phyloP scores from a whole-genome alignment of 2,888 invertebrate species.

The Diplazon laetatorius region DNA sequence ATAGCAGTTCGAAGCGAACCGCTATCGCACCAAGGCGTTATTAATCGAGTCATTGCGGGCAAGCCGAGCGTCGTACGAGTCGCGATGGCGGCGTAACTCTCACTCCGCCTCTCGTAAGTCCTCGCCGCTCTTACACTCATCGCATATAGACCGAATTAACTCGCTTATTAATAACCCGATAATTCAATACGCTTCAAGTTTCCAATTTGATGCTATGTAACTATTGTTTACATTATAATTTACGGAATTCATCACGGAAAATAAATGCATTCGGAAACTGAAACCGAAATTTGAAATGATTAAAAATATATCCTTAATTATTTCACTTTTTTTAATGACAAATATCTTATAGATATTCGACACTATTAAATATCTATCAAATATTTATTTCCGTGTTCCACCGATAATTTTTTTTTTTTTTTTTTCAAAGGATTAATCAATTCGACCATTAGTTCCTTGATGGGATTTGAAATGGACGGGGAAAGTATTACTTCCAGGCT shows the following conservation, averaged over 20 bases:
- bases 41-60: slow-evolving; percentile 80
- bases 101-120: not conserved
- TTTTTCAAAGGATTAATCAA: not conserved
- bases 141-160: slow-evolving; percentile 48
- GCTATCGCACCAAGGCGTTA: slow-evolving; percentile 76
- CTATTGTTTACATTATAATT: no score
- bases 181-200: slow-evolving; percentile 76
- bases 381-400: no score
- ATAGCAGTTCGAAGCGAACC: slow-evolving; percentile 40
- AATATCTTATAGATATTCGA: no score
- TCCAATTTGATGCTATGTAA: slow-evolving; percentile 49
- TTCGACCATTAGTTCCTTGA: not conserved
- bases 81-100: slow-evolving; percentile 38
- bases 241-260: no score
- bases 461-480: not conserved
- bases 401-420: no score
- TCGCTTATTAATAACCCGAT: slow-evolving; percentile 79
- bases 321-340: not conserved
- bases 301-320: not conserved
- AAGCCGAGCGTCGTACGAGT: slow-evolving; percentile 62
- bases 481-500: not conserved
- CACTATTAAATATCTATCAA: no score
- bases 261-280: no score
- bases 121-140: not conserved
- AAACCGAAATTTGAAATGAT: no score